Conservation (phyloP, 2,113 vertebrate species). For the Mesembrinibis cayennensis region DNA sequence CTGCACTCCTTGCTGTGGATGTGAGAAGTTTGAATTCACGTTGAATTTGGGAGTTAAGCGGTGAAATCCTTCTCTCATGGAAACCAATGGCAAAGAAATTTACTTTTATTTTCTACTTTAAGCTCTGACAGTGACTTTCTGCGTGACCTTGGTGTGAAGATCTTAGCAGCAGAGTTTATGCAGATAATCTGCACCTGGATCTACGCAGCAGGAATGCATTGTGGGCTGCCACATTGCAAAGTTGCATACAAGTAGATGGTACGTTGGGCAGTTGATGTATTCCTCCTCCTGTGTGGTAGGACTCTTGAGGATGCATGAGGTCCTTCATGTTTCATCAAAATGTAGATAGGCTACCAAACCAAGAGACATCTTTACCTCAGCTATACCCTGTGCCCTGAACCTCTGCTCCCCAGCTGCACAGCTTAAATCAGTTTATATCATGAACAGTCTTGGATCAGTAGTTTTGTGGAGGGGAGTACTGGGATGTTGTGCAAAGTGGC, state of each 20-base stretch:
- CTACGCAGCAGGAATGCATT: background rate
- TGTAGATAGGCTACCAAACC: background rate
- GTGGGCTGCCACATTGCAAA: background rate
- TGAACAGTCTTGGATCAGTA: background rate
- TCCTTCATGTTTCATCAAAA: background rate
- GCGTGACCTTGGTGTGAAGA: background rate
- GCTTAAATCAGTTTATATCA: rapidly evolving
- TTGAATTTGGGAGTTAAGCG: background rate
- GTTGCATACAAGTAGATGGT: background rate
- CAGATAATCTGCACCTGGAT: background rate
- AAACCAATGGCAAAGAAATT: background rate
- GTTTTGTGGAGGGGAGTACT: background rate
- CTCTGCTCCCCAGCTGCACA: background rate
- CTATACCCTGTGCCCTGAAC: background rate
- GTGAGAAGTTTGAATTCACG: background rate
- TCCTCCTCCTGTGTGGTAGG: background rate
- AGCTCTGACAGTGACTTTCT: background rate
- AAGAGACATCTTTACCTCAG: background rate
- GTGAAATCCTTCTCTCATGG: background rate
- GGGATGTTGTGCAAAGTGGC: background rate
- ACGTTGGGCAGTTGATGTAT: rapidly evolving
- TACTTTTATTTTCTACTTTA: background rate
- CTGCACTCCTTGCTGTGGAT: background rate
- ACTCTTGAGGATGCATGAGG: background rate
- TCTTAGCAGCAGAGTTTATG: background rate